phyloP scores from a whole-genome alignment of 2,797 vertebrate species.

The Sus cebifrons region DNA sequence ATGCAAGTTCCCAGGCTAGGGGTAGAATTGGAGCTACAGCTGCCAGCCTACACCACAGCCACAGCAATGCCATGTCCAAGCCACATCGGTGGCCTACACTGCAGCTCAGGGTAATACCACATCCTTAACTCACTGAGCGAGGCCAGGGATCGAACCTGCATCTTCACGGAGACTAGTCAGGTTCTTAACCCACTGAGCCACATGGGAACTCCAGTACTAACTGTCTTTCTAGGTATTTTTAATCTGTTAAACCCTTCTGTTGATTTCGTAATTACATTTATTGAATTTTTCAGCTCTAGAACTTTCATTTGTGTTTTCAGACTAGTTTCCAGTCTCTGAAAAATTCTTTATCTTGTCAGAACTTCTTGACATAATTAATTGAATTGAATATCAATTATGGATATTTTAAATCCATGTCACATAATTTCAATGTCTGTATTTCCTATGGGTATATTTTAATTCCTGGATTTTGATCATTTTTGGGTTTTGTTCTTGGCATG shows the following conservation, averaged over 20 bases:
- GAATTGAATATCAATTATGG: background rate
- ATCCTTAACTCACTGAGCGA: too few species aligned
- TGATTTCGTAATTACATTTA: conserved; percentile 47
- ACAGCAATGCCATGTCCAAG: too few species aligned
- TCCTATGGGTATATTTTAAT: conserved; percentile 12
- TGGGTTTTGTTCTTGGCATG: conserved; percentile 42
- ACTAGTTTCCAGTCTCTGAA: conserved; percentile 30
- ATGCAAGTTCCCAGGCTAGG: too few species aligned
- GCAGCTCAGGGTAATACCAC: too few species aligned
- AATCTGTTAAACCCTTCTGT: conserved; percentile 49
- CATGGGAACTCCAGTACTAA: background rate
- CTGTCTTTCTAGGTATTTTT: conserved; percentile 57
- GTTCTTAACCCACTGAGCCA: too few species aligned
- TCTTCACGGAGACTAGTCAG: too few species aligned
- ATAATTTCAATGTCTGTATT: conserved; percentile 26
- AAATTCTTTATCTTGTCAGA: conserved; percentile 41
- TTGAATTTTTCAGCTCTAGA: conserved; percentile 53
- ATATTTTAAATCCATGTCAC: conserved; percentile 48
- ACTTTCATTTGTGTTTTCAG: conserved; percentile 50
- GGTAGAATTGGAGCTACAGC: too few species aligned
- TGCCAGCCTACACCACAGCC: too few species aligned
- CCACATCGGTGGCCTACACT: too few species aligned
- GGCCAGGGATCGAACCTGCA: too few species aligned
- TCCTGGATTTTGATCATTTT: conserved; percentile 40
- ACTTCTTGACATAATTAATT: conserved; percentile 32